Base-by-base conservation (phyloP, 2,113 vertebrate species). In the Mus spicilegus region DNA sequence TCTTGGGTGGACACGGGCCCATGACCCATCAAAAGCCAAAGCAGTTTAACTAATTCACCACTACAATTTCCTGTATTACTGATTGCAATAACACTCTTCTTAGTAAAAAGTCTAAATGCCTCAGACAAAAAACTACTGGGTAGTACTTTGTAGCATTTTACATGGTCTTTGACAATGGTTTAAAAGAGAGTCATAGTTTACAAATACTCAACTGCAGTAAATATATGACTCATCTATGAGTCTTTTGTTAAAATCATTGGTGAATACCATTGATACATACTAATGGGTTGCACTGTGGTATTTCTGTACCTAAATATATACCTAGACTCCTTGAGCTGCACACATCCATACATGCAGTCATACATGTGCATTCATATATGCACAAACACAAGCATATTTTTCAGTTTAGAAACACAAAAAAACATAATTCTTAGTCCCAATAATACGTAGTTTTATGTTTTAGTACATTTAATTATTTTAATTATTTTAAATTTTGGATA, bases 51-150 rank as follows among this genome's bases (percentile, higher is more conserved):
- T 28, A 30, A 13, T 67, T 30, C 28, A 67, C 65, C 3, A 3
- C 12, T 67, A 30, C 65, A 67, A 30, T 87, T n/a, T 33, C 39
- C 87, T 61, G 6, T 17, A 78, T 88, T 90, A 95, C 58, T 97
- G 76, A 94, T 96, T 97, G 89, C 94, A 88, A 89, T 87, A 95
- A 65, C 73, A 75, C 89, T 98, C 84, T 39, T 63, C 78, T 96
- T 88, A 49, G 92, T 95, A 86, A 61, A 86, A 54, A 80, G 92
- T 7, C 49, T 54, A 93, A 63, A 93, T 96, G 75, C 65, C 56
- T 95, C 95, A 95, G 56, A 86, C 0, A 1, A 16, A 95, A 97
- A 98, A 92, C 89, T 96, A 58, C 5, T 92, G 69, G 36, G 26
- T 36, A 69, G 22, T 70, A 70, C 10, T 30, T 16, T 30, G 51